A percentile compares a stretch with the other conserved stretches of the same genome.
These are phyloP conservation scores for Meghimatium bilineatum DNA, from an alignment of 2,888 invertebrate species.

Conservation along the genomic window DNA sequence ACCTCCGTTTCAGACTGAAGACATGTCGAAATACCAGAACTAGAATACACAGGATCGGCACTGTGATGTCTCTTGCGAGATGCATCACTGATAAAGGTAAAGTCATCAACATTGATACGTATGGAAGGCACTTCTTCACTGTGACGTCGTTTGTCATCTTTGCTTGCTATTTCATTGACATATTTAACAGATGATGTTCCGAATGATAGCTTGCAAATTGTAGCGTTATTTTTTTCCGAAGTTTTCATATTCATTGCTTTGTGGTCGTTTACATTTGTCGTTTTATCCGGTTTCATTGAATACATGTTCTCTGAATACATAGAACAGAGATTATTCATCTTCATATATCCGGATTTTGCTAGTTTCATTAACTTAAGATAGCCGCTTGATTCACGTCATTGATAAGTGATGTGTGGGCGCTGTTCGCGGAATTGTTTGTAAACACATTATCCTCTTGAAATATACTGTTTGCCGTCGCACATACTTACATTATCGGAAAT, in stretches of 20 bases:
- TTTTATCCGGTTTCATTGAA: neutral
- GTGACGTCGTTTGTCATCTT: neutral
- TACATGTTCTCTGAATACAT: neutral
- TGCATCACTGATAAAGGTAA: neutral
- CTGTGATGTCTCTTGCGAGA: neutral
- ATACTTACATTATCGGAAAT: neutral
- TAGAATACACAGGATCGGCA: neutral
- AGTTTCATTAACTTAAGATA: neutral
- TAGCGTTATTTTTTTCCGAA: neutral
- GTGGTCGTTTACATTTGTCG: neutral
- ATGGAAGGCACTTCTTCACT: slow-evolving; percentile 19
- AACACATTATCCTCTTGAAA: neutral
- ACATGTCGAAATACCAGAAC: neutral
- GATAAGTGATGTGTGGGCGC: neutral
- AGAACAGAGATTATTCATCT: neutral
- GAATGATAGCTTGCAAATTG: neutral
- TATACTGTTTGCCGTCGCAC: too few relatives aligned
- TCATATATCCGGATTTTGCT: neutral
- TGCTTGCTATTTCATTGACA: neutral
- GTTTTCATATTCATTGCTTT: neutral
- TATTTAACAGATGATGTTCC: neutral
- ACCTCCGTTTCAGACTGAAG: neutral
- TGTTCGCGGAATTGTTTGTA: neutral
- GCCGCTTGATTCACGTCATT: neutral
- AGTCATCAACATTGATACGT: slow-evolving; percentile 6